phyloP scores from a whole-genome alignment of 2,113 vertebrate genomes.

The Illadopsis cleaveri region DNA sequence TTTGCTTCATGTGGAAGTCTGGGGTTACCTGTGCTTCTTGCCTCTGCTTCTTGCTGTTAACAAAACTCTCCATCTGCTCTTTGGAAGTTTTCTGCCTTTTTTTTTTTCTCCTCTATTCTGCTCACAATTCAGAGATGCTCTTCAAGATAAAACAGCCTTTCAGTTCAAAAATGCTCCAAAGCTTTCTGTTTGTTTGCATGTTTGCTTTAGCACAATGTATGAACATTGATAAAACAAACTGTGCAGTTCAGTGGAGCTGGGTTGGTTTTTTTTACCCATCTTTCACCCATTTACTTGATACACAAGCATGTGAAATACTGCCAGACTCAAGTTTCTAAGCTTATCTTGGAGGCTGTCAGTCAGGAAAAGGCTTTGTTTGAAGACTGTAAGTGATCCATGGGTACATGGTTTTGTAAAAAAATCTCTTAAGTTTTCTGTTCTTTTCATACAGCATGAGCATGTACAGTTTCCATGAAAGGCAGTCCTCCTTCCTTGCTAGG shows the following conservation, averaged over 20 bases:
- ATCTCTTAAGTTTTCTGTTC: constrained; percentile 46
- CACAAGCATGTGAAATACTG: constrained; percentile 27
- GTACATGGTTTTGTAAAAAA: constrained; percentile 25
- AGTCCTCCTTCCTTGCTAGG: background rate
- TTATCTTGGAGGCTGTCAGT: constrained; percentile 52
- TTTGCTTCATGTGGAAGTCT: background rate
- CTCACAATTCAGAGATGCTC: constrained; percentile 16
- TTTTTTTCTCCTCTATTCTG: background rate
- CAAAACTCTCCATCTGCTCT: background rate
- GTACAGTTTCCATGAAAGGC: constrained; percentile 28
- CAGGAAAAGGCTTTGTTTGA: constrained; percentile 58
- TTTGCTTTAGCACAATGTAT: constrained; percentile 53
- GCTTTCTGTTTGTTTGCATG: constrained; percentile 19
- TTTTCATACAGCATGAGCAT: background rate
- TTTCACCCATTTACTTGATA: constrained; percentile 42
- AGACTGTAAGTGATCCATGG: constrained; percentile 48
- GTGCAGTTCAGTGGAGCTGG: background rate
- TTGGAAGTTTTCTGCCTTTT: background rate
- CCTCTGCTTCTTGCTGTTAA: background rate
- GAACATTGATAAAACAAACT: constrained; percentile 55
- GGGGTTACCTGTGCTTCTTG: background rate
- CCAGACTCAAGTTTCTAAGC: constrained; percentile 55
- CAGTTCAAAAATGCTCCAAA: constrained; percentile 20
- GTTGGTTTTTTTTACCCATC: background rate
- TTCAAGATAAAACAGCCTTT: constrained; percentile 52